Base-by-base conservation (phyloP, 1,140 invertebrate genomes). In the Leptoteleia sp. region DNA sequence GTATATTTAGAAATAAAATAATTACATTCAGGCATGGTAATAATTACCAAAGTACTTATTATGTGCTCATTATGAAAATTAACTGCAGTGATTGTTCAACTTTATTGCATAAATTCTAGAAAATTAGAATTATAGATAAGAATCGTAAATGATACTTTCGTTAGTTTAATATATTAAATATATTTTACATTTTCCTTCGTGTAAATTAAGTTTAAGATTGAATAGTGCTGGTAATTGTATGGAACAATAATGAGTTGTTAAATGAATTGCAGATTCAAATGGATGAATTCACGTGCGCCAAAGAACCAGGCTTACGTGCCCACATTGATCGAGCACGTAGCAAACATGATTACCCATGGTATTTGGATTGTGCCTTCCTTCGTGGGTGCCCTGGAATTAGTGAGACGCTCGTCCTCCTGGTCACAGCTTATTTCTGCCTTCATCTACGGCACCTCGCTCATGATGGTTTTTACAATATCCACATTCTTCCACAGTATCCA, bases 281-380 rank as follows among this genome's bases (percentile, higher is more conserved):
- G 93, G 93, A 95, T 93, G 91, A 95, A 95, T 85, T 82, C 89
- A 43, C 88, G 91, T 81, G 92, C 93, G 9, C 85, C 85, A 27
- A 89, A 90, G 31, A 92, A 92, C 25, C 89, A 93, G 81, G 93
- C 94, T 2, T 95, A 95, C 82, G 87, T 90, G 47, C 94, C 94
- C 9, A 94, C 94, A 2, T 88, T 94, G 89, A 91, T 97, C 50
- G 96, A 98, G 88, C 96, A 98, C 87, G 89, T 97, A 73, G 96
- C 96, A 6, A 98, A 98, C 89, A 93, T 98, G 35, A 90, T 96
- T 65, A 97, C 96, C 17, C 96, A 98, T 90, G 96, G 95, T 38
- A 92, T 97, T 65, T 96, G 95, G 91, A 93, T 96, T 22, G 88
- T 96, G 62, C 96, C 96, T 12, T 96, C 96, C 72, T 86, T 96